phyloP scores from a whole-genome alignment of 64 coral and sea anemone species.

The Pocillopora verrucosa region DNA sequence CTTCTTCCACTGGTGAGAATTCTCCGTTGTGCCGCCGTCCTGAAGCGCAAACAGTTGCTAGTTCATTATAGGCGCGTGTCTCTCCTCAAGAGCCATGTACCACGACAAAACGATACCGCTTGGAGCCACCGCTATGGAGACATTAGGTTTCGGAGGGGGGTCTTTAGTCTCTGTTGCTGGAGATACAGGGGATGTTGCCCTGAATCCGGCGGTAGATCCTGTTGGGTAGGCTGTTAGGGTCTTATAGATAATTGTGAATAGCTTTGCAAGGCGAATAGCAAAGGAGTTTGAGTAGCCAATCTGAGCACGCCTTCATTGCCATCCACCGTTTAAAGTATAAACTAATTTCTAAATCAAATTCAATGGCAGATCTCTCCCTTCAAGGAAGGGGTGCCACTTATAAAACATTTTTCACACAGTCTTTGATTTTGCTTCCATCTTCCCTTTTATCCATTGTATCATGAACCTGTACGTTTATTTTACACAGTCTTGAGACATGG shows the following conservation, averaged over 20 bases:
- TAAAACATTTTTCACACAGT: too few species aligned
- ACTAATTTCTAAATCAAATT: too few species aligned
- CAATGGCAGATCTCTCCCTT: too few species aligned
- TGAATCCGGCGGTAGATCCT: not conserved
- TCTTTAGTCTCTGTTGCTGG: constrained; percentile 8
- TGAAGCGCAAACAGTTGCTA: constrained; percentile 96
- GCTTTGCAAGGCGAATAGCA: too few species aligned
- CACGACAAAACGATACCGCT: constrained; percentile 97
- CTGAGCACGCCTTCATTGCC: too few species aligned
- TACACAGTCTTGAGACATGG: too few species aligned
- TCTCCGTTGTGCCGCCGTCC: constrained; percentile 57
- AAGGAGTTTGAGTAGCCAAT: too few species aligned
- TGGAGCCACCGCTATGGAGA: constrained; percentile 85
- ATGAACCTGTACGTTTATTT: too few species aligned
- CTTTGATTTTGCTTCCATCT: too few species aligned
- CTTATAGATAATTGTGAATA: not conserved
- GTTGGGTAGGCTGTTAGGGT: not conserved
- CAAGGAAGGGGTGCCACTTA: too few species aligned
- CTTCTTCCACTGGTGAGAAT: constrained; percentile 87
- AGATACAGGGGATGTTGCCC: not conserved
- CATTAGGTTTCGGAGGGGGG: constrained; percentile 74
- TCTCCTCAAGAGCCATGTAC: constrained; percentile 82
- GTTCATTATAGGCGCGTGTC: constrained; percentile 58
- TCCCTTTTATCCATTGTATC: too few species aligned
- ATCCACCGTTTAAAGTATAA: too few species aligned